Conservation (phyloP, 2,888 invertebrate genomes). For the Elegia similella region DNA sequence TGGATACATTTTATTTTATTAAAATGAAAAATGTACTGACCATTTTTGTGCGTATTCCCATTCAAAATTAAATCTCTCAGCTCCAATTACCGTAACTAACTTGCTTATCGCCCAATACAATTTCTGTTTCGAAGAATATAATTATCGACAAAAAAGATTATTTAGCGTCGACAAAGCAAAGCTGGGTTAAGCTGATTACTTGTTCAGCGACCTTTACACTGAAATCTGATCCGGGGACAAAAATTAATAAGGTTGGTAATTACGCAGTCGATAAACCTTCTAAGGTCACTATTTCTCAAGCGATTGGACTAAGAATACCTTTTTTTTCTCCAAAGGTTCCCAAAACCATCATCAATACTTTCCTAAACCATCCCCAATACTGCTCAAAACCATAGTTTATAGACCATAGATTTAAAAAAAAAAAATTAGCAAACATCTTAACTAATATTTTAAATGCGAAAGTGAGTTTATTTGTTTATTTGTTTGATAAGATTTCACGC, state of each 20-base stretch:
- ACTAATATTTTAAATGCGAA: too few species aligned
- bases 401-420: too few species aligned
- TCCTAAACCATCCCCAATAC: too few species aligned
- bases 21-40: background rate
- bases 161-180: slow-evolving; percentile 33
- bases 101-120: background rate
- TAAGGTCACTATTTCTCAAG: background rate
- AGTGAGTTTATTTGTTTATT: too few species aligned
- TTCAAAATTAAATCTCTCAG: background rate
- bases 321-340: too few species aligned
- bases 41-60: background rate
- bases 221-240: slow-evolving; percentile 45
- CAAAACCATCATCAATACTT: too few species aligned
- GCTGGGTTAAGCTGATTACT: slow-evolving; percentile 51
- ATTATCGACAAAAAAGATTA: slow-evolving; percentile 28
- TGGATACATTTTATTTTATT: background rate
- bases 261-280: slow-evolving; percentile 34
- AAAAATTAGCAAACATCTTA: too few species aligned
- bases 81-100: background rate
- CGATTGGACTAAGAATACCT: too few species aligned
- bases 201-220: slow-evolving; percentile 48
- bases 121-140: background rate
- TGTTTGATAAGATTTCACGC: too few species aligned
- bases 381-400: too few species aligned
- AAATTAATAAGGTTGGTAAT: slow-evolving; percentile 46